Base-by-base conservation (phyloP, 2,888 invertebrate species). In the Sesia bembeciformis region DNA sequence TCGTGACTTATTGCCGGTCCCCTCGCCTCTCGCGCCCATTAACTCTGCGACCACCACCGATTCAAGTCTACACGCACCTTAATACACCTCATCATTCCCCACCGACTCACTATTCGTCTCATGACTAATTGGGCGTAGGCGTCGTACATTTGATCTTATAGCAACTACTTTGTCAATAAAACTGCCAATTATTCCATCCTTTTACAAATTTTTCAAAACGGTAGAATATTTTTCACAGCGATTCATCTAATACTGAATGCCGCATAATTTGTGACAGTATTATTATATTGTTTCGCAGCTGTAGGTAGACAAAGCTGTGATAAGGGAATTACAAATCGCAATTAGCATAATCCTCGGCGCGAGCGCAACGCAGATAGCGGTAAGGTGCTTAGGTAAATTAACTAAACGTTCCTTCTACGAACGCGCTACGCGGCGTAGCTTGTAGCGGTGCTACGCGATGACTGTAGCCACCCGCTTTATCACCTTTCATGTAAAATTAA, bases 81-180 rank as follows among this genome's bases (percentile, higher is more conserved):
- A 82, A 81, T 78, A 76, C 75, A 76, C 77, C 82, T 81, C 80
- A 82, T 81, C 73, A 76, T 76, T 82, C 72, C 72, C 69, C 66
- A 65, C 68, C 61, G 68, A 63, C 70, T 60, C 65, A 60, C 85
- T 81, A 88, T 90, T 82, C 84, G 80, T 90, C 83, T 82, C 78
- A 76, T 76, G 83, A 82, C 91, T 91, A 91, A 91, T 92, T 91
- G 91, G 84, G 81, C 88, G 87, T 78, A 82, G 87, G 80, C 75
- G 81, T 76, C 74, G 72, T 70, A 70, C 68, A 73, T 76, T 73
- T 63, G 58, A 61, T 60, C 60, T 71, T 68, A 72, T 69, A 58
- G 66, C 57, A 59, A 53, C 58, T 66, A 69, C 64, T 73, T 70
- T 74, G 63, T 71, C 69, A 68, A 63, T 46, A 46, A 46, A 46